Evolutionary conservation across 2,797 vertebrate genomes (phyloP).

Genomic region (Pseudomugil gertrudae): DNA sequence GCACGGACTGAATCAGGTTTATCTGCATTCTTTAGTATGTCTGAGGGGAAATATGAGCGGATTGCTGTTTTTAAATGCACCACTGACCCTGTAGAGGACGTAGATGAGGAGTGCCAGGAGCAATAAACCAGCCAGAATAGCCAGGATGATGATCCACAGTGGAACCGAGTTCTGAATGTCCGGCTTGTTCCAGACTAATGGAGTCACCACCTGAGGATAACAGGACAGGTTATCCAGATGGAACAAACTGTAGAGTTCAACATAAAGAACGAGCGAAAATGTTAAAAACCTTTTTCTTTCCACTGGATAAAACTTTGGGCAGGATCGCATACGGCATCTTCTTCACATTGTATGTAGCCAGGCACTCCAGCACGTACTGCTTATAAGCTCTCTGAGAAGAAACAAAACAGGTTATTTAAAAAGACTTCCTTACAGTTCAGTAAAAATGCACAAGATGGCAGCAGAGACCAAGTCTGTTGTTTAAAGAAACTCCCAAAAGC

Average conservation of each 20-base stretch:
- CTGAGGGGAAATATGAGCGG: neutral
- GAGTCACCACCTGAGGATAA: conserved; percentile 83
- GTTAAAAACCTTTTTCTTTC: conserved; percentile 83
- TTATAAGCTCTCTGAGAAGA: conserved; percentile 82
- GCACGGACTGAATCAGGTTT: neutral
- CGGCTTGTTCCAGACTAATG: conserved; percentile 88
- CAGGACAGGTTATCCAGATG: neutral
- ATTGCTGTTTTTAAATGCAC: neutral
- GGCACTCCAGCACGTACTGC: conserved; percentile 85
- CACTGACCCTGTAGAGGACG: conserved; percentile 90
- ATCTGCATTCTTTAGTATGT: neutral
- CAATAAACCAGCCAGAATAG: conserved; percentile 90
- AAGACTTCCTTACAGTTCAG: conserved; percentile 12
- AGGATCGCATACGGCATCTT: conserved; percentile 89
- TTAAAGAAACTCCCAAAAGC: conserved; percentile 34
- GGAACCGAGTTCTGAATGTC: conserved; percentile 88
- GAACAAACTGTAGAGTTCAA: neutral
- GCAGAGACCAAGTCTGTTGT: conserved; percentile 35
- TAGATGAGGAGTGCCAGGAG: conserved; percentile 93
- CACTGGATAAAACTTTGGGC: conserved; percentile 80
- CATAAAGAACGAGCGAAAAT: neutral
- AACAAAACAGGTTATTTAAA: neutral
- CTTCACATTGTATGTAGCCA: conserved; percentile 83
- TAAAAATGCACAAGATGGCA: conserved; percentile 59
- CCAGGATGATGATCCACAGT: conserved; percentile 93